Evolutionary conservation across 2,888 invertebrate species (phyloP), one percentile per base, ranked within the genome.

Genomic region (Ptycholaimellus sp.): DNA sequence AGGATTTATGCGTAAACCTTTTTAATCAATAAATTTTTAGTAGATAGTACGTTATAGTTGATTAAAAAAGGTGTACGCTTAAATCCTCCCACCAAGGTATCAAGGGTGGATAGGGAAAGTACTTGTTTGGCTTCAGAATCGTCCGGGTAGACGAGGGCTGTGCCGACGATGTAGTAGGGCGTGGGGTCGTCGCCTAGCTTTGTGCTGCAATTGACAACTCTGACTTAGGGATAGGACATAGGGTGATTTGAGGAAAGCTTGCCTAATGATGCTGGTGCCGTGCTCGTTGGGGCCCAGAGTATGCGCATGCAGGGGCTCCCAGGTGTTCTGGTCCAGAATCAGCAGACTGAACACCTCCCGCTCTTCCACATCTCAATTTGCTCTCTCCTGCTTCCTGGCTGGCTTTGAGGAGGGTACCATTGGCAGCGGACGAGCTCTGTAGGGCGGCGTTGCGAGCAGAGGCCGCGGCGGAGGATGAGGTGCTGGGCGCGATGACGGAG

Each of bases 81-180:
- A n/a, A n/a, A n/a, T n/a, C n/a, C n/a, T n/a, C n/a, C n/a, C n/a
- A n/a, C n/a, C n/a, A n/a, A n/a, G n/a, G n/a, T n/a, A n/a, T n/a
- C n/a, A n/a, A n/a, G n/a, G n/a, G n/a, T n/a, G n/a, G n/a, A n/a
- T n/a, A n/a, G n/a, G n/a, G n/a, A n/a, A n/a, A n/a, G n/a, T n/a
- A n/a, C n/a, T n/a, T n/a, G n/a, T n/a, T 79, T 87, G 0, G 90
- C 83, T 57, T 93, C 93, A 0, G 81, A 74, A 55, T 96, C 96
- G 56, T 96, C 93, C 0, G 83, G 80, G 62, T 81, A 77, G 3
- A 93, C 74, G 36, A 82, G 65, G 2, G 85, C 85, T 0, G 93
- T 93, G 39, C 93, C 93, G 18, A 87, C 76, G 14, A 90, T 72
- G 62, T 76, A 96, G 64, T 93, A 96, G 3, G 76, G 72, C 49